Base-by-base conservation (phyloP, 1,140 invertebrate species). In the Drosophila kikkawai region DNA sequence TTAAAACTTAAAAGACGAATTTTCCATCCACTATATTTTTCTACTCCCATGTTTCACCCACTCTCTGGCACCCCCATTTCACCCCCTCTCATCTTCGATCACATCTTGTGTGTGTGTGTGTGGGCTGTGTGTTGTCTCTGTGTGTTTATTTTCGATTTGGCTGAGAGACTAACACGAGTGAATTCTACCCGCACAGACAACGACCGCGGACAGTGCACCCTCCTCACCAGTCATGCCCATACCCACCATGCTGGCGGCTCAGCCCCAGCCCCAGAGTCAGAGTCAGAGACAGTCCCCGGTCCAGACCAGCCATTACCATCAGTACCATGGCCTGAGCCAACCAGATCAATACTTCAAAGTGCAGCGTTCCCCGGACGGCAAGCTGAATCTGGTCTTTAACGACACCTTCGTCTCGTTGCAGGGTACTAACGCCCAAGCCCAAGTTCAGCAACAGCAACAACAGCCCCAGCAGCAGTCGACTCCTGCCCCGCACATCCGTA, bases 321-420 rank as follows among this genome's bases (percentile, higher is more conserved):
- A 85, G 73, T 84, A 88, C 80, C 86, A 91, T 51, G 79, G 87
- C 66, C 75, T 87, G 61, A 91, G 55, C 59, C 79, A 91, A 65
- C 71, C 80, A 47, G 79, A 82, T 44, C 88, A 91, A 61, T 75
- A 75, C 65, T 92, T 92, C 63, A 92, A 92, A 92, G 91, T 92
- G 75, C 91, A 92, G 76, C 77, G 91, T 61, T 85, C 91, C 58
- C 91, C 91, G 67, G 86, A 92, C 68, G 91, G 91, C 68, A 92
- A 92, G 90, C 84, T 92, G 78, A 92, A 82, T 82, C 67, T 92
- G 37, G 85, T 92, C 77, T 92, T 91, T 91, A 91, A 92, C 71
- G 75, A 92, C 76, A 82, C 84, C 44, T 73, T 87, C 64, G 69
- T 91, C 48, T 90, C 82, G 76, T 91, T 85, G 68, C 91, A 91